These are phyloP conservation scores for Eptesicus fuscus DNA, from an alignment of 2,113 vertebrate genomes.

Conservation along the genomic window DNA sequence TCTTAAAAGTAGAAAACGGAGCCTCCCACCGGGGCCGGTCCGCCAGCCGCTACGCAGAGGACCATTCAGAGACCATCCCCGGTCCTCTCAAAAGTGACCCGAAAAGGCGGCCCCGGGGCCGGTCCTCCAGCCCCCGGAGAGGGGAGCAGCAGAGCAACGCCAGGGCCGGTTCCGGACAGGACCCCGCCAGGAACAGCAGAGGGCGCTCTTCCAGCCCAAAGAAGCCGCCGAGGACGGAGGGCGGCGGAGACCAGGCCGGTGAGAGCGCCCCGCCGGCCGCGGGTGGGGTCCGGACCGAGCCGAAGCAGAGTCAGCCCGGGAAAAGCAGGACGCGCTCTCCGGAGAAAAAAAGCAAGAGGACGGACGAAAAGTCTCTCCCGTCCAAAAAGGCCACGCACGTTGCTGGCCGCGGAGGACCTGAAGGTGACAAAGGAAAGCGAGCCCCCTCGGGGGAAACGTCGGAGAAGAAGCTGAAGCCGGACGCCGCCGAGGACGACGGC, in stretches of 20 bases:
- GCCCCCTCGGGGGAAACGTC: constrained; percentile 27
- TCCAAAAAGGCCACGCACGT: constrained; percentile 24
- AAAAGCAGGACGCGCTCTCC: constrained; percentile 60
- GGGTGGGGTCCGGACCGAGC: constrained; percentile 35
- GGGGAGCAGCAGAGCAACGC: constrained; percentile 58
- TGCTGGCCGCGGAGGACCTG: constrained; percentile 15
- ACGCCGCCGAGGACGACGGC: constrained; percentile 54
- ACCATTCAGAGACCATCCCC: constrained; percentile 62
- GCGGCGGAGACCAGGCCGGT: neutral
- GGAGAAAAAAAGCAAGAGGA: constrained; percentile 22
- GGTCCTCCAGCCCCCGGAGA: constrained; percentile 72
- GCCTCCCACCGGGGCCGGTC: constrained; percentile 75
- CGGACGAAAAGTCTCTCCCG: constrained; percentile 22
- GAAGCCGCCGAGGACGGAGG: constrained; percentile 67
- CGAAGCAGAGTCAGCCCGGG: constrained; percentile 31
- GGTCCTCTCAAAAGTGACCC: constrained; percentile 79
- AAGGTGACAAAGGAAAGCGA: constrained; percentile 48
- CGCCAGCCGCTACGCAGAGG: constrained; percentile 69
- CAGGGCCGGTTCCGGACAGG: constrained; percentile 51
- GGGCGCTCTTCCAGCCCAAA: constrained; percentile 83
- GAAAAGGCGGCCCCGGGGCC: constrained; percentile 55
- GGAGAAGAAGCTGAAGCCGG: constrained; percentile 67
- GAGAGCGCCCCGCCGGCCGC: constrained; percentile 53
- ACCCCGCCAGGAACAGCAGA: constrained; percentile 5
- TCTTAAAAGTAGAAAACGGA: constrained; percentile 60